Conservation (phyloP, 1,140 invertebrate genomes). For the Eriocheir sinensis region DNA sequence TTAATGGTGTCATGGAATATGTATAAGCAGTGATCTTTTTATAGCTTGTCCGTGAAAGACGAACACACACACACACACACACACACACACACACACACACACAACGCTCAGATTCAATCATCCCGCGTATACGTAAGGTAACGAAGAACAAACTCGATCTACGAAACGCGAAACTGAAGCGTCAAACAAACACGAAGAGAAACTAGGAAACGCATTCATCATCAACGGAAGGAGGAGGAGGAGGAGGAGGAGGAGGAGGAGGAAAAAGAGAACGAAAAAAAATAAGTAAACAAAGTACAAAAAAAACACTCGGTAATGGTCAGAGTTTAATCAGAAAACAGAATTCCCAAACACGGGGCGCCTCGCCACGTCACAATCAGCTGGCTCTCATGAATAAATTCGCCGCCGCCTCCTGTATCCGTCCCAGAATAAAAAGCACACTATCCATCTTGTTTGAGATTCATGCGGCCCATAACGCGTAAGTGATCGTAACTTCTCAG, state of each 20-base stretch:
- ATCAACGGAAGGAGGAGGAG: no score
- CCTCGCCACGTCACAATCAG: slow-evolving; percentile 62
- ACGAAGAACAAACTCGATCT: no score
- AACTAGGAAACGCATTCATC: no score
- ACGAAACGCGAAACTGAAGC: no score
- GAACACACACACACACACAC: slow-evolving; percentile 11
- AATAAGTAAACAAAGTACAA: no score
- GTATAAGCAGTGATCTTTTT: not conserved
- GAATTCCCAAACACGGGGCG: slow-evolving; percentile 66
- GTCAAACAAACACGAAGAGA: no score
- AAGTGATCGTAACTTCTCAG: slow-evolving; percentile 73
- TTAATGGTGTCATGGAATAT: not conserved
- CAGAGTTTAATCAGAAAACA: slow-evolving; percentile 73
- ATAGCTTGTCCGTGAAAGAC: not conserved
- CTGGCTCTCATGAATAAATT: slow-evolving; percentile 76
- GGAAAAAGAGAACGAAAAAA: no score
- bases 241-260: no score
- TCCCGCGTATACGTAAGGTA: no score
- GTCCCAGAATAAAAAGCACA: slow-evolving; percentile 71
- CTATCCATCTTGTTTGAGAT: slow-evolving; percentile 75
- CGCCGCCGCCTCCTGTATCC: slow-evolving; percentile 49
- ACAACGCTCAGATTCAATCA: no score
- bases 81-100: slow-evolving; percentile 22
- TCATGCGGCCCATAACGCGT: slow-evolving; percentile 73
- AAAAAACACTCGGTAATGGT: no score